Conservation (phyloP, 2,113 vertebrate genomes). For the Patagioenas fasciata region DNA sequence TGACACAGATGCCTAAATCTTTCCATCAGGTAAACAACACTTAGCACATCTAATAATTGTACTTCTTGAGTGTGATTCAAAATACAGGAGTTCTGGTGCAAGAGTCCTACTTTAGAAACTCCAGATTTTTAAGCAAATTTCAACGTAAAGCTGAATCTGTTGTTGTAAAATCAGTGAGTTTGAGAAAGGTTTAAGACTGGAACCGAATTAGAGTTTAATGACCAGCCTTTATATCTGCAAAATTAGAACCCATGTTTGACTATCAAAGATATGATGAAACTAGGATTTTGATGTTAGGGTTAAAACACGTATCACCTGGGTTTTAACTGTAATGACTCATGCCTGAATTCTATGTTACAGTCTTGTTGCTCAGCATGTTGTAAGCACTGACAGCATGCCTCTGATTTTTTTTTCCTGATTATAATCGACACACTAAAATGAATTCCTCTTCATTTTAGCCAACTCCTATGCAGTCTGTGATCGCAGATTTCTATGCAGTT, state of each 20-base stretch:
- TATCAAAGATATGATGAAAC: background rate
- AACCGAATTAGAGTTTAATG: background rate
- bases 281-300: background rate
- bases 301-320: background rate
- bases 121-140: background rate
- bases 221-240: background rate
- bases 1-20: background rate
- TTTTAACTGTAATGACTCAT: background rate
- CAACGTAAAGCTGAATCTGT: background rate
- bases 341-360: background rate
- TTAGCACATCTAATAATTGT: background rate
- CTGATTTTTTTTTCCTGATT: background rate
- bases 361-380: background rate
- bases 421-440: background rate
- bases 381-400: background rate
- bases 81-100: fast-evolving
- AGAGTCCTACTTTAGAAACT: background rate
- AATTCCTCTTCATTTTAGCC: background rate
- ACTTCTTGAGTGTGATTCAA: background rate
- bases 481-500: background rate
- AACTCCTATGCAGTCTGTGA: background rate
- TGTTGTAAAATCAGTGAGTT: background rate
- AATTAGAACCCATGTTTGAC: background rate
- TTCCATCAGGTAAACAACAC: background rate
- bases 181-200: background rate